Evolutionary conservation across 2,888 invertebrate genomes (phyloP), one percentile per base, ranked within the genome.

Genomic region (Drosophila fungiperda): DNA sequence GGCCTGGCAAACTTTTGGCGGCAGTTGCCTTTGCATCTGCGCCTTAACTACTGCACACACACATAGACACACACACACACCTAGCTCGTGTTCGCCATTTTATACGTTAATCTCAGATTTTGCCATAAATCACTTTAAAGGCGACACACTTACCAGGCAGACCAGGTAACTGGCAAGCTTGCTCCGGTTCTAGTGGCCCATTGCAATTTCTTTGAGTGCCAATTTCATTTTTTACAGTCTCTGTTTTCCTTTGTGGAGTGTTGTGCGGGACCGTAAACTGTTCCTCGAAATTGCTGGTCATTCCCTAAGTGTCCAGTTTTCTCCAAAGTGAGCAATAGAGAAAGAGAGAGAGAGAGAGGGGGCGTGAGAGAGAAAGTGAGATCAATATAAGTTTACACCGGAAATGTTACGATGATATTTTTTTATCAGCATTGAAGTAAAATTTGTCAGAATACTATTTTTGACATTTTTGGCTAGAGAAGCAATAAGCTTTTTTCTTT

Each of bases 91-190:
- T 42, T 38, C 52, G 9, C 48, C 26, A 49, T 33, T 76, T 87
- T 76, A 68, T 72, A 83, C 90, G 78, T 90, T 85, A 90, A 85
- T 85, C 90, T 90, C 87, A 86, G 85, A 86, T 90, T 90, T 85
- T 61, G 70, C 78, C 90, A 85, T 85, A 85, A 85, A 85, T 85
- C 89, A 90, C 90, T 87, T 90, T 78, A 83, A 90, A 78, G 76
- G 87, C 81, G 90, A 88, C 85, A 85, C 75, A 80, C 83, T 82
- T 76, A 73, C 78, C 26, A 52, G 57, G 36, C 61, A 60, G 63
- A 12, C 7, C 29, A 52, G 53, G 42, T 36, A 68, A 45, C 33
- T 52, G 62, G 45, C 20, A 36, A 67, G 59, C 58, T 36, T 55
- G 29, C 48, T 49, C 52, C 36, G 23, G 40, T 23, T 52, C 67